Base-by-base conservation (phyloP, 37 sponge, comb jelly and placozoan species). In the Beroe ovata region DNA sequence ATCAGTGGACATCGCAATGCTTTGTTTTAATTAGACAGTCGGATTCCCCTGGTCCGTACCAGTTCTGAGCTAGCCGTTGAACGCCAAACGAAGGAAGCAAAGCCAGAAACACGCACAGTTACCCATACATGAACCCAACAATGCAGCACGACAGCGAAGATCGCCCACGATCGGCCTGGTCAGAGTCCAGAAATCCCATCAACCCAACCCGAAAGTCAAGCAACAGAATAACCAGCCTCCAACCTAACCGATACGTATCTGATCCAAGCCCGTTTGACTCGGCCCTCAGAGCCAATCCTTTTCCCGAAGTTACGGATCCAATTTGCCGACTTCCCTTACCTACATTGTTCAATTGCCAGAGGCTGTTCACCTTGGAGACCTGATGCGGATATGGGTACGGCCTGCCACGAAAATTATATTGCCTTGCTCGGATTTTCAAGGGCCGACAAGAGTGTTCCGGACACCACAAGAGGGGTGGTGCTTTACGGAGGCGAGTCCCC, bases 21-120 rank as follows among this genome's bases (percentile, higher is more conserved):
- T 93, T 66, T 93, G 94, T 92, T 93, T 93, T 92, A 93, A 93
- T 93, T 93, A 93, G 89, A 91, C 92, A 91, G 92, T 92, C 94
- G 94, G 92, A 93, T 92, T 93, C 94, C 92, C 94, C 94, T 92
- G 89, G 92, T 91, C 94, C 90, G 92, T 92, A 71, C 94, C 94
- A 92, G 92, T 92, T 94, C 91, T 94, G 91, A 92, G 92, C 90
- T 71, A 90, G 92, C 64, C 90, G 93, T 93, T 93, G 81, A 66
- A 89, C 64, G 94, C 59, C 91, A 89, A 90, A 91, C 91, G 91
- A 92, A 29, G 19, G 37, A 64, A 89, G 38, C 77, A 39, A 28
- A 41, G 64, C 39, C 84, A 30, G 64, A 90, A 89, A 92, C 88
- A n/a, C n/a, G n/a, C n/a, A n/a, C n/a, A n/a, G n/a, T n/a, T n/a